Conservation (phyloP, 2,888 invertebrate genomes). For the Thera britannica region DNA sequence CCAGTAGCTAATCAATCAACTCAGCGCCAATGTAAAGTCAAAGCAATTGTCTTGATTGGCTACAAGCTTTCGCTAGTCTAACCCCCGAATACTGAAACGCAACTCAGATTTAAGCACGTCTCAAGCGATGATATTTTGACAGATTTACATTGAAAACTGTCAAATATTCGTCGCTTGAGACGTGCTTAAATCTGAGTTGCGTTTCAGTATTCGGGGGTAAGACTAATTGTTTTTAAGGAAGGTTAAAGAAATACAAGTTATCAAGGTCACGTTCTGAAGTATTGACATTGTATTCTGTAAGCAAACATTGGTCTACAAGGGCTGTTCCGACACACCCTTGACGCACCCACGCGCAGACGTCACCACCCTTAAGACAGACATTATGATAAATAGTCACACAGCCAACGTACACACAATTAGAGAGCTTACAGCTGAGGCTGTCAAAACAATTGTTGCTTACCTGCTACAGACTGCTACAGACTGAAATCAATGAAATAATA, state of each 20-base stretch:
- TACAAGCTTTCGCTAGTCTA: conserved; percentile 2
- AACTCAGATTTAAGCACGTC: too few species aligned
- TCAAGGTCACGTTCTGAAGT: conserved; percentile 20
- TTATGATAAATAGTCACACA: not conserved
- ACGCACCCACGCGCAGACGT: conserved; percentile 7
- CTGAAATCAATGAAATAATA: conserved; percentile 6
- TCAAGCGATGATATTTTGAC: too few species aligned
- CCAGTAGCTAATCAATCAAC: conserved; percentile 17
- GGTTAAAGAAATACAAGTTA: conserved; percentile 4
- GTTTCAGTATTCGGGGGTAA: not conserved
- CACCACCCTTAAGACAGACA: not conserved
- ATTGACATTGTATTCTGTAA: conserved; percentile 25
- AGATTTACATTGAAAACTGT: too few species aligned
- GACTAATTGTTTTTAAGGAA: not conserved
- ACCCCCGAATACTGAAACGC: not conserved
- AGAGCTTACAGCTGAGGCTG: conserved; percentile 20
- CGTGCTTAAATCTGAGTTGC: not conserved
- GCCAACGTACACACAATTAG: conserved; percentile 10
- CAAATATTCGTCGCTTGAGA: not conserved
- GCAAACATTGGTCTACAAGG: conserved; percentile 15
- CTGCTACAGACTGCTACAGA: conserved; percentile 6
- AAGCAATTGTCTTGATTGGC: conserved; percentile 19
- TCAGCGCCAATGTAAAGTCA: conserved; percentile 8
- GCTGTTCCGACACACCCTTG: conserved; percentile 27
- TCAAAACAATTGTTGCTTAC: conserved; percentile 19